Evolutionary conservation across 1,140 invertebrate species (phyloP).

Genomic region (Cydia strobilella): DNA sequence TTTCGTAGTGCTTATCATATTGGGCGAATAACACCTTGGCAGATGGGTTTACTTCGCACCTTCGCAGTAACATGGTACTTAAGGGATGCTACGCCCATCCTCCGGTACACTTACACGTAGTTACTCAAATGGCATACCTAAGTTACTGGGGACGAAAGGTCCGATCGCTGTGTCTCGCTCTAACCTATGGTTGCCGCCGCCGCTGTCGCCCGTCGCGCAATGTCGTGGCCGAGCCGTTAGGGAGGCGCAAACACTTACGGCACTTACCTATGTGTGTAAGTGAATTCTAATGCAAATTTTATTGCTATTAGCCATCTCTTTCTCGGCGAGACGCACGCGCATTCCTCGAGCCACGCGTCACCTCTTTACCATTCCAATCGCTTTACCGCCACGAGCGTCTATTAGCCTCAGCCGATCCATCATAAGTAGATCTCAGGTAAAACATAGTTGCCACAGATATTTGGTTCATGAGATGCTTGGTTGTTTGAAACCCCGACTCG

Average conservation of each 20-base stretch:
- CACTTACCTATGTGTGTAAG: not conserved
- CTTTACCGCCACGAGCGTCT: not conserved
- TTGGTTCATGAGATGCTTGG: not conserved
- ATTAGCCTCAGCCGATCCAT: not conserved
- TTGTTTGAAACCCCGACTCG: not conserved
- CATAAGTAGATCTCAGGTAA: not conserved
- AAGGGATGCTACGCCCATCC: no score
- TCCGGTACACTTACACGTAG: no score
- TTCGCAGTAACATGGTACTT: no score
- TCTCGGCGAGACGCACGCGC: slow-evolving; percentile 42
- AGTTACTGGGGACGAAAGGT: no score
- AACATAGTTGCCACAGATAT: not conserved
- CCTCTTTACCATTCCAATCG: slow-evolving; percentile 30
- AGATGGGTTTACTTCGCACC: no score
- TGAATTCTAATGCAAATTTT: slow-evolving; percentile 11
- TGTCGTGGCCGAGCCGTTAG: no score
- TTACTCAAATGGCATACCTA: no score
- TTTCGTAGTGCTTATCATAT: no score
- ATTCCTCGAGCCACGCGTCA: slow-evolving; percentile 63
- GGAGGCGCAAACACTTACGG: not conserved
- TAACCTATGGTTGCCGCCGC: no score
- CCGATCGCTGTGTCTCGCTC: no score
- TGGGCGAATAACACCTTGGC: no score
- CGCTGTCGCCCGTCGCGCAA: no score
- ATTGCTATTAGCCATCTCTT: slow-evolving; percentile 1